phyloP scores from a whole-genome alignment of 2,797 vertebrate species.

The Tenualosa thibaudeaui region DNA sequence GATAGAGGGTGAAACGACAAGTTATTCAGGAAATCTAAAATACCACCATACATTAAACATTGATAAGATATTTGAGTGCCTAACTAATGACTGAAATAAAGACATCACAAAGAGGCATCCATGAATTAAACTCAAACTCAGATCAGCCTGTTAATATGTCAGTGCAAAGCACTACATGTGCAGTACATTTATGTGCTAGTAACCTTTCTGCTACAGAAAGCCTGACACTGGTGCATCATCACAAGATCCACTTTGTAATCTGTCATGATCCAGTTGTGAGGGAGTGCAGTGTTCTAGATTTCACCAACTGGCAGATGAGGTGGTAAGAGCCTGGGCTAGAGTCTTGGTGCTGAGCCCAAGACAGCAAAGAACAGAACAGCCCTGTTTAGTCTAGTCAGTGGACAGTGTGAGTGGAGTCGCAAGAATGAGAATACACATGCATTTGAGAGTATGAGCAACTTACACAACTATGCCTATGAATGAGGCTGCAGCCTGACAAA shows the following conservation, averaged over 20 bases:
- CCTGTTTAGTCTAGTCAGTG: constrained; percentile 22
- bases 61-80: neutral
- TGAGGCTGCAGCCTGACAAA: neutral
- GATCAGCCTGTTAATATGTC: neutral
- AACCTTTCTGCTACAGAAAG: neutral
- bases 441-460: constrained; percentile 1
- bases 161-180: neutral
- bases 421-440: neutral
- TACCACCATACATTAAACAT: neutral
- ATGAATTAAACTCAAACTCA: neutral
- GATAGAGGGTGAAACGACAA: neutral
- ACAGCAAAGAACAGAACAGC: constrained; percentile 11
- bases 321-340: constrained; percentile 24
- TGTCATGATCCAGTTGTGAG: constrained; percentile 16
- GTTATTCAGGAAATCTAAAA: neutral
- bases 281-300: constrained; percentile 33
- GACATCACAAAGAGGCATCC: neutral
- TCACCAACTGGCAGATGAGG: constrained; percentile 26
- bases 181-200: neutral
- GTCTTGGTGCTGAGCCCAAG: constrained; percentile 18
- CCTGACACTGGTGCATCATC: neutral
- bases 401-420: neutral
- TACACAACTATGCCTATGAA: neutral
- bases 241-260: neutral
- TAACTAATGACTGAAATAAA: neutral